Evolutionary conservation across 2,888 invertebrate species (phyloP).

Genomic region (Hyposoter didymator): DNA sequence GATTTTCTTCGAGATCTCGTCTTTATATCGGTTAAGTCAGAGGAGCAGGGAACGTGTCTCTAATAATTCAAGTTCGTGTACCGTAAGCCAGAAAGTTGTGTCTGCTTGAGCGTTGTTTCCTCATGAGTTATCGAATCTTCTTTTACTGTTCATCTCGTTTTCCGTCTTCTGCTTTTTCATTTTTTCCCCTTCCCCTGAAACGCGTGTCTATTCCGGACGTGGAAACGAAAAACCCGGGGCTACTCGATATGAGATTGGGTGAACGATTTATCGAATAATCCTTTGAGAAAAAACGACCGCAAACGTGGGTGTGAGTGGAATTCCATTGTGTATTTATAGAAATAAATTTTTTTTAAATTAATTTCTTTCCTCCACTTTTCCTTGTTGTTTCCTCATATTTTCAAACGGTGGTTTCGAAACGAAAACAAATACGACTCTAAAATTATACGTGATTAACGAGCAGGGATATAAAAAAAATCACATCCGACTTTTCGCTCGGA

Average conservation of each 20-base stretch:
- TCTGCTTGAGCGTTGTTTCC: constrained; percentile 56
- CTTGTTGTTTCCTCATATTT: neutral
- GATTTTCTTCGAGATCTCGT: constrained; percentile 53
- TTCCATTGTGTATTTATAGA: constrained; percentile 8
- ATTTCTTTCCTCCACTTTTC: neutral
- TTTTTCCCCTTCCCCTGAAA: neutral
- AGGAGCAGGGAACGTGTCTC: constrained; percentile 56
- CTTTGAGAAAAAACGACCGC: neutral
- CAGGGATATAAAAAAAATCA: too few species aligned
- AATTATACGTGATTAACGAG: neutral
- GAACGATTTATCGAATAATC: constrained; percentile 36
- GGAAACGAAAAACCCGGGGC: constrained; percentile 11
- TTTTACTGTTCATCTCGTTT: constrained; percentile 14
- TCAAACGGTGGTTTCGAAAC: neutral
- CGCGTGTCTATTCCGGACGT: constrained; percentile 37
- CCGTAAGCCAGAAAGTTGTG: constrained; percentile 61
- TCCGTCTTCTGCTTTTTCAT: constrained; percentile 14
- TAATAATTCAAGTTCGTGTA: constrained; percentile 63
- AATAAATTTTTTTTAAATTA: neutral
- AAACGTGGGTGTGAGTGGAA: constrained; percentile 19
- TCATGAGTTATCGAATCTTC: constrained; percentile 57
- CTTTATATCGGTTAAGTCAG: constrained; percentile 1
- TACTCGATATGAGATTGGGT: constrained; percentile 5
- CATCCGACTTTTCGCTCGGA: too few species aligned
- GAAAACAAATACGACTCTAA: neutral